Percentiles rank a stretch among this genome's conserved stretches.
phyloP scores from a whole-genome alignment of 2,888 invertebrate genomes.

The Deroplatys truncata region DNA sequence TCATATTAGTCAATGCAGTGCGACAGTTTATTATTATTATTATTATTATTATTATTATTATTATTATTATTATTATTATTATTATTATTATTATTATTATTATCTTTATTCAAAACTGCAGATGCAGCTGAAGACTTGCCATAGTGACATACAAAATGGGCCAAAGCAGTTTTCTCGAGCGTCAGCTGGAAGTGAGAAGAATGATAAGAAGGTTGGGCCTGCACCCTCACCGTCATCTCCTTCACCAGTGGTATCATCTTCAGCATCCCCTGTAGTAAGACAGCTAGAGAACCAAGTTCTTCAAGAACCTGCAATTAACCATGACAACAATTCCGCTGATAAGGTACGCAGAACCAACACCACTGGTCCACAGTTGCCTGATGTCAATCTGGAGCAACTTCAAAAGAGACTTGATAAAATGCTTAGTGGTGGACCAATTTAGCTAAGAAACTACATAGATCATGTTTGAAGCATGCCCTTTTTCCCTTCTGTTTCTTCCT shows the following conservation, averaged over 20 bases:
- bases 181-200: not conserved
- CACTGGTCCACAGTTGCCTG: not conserved
- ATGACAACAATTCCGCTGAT: not conserved
- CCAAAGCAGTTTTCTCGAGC: not conserved
- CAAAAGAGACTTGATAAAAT: not conserved
- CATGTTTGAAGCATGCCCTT: too few relatives aligned
- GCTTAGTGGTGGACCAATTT: not conserved
- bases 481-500: too few relatives aligned
- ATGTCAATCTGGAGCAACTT: not conserved
- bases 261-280: not conserved
- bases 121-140: not conserved
- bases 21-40: too few relatives aligned
- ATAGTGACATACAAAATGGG: not conserved
- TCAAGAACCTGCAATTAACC: not conserved
- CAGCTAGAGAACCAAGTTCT: not conserved
- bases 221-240: not conserved
- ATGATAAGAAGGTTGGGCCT: not conserved
- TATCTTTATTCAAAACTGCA: not conserved
- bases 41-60: too few relatives aligned
- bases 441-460: too few relatives aligned
- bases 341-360: constrained; percentile 9
- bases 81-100: not conserved
- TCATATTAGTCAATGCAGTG: too few relatives aligned
- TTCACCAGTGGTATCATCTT: not conserved
- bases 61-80: too few relatives aligned